Conservation (phyloP, 2,797 vertebrate species). For the Sciurus vulgaris region DNA sequence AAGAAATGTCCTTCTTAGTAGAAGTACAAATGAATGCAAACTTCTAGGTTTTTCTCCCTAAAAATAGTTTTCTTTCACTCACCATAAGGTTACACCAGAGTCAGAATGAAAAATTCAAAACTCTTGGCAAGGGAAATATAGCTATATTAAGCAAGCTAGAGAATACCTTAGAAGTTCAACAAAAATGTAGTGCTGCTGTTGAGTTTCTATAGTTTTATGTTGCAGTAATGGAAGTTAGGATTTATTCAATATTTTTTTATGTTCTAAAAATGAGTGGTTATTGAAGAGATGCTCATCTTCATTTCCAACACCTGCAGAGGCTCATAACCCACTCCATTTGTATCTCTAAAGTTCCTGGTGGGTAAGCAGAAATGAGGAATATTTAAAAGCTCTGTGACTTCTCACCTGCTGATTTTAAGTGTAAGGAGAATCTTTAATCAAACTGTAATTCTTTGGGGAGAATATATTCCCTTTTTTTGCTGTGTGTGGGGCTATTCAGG, state of each 20-base stretch:
- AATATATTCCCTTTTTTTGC: constrained; percentile 7
- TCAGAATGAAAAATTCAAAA: constrained; percentile 51
- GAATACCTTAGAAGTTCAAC: not conserved
- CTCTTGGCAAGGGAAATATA: constrained; percentile 34
- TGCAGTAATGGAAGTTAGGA: not conserved
- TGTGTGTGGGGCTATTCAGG: not conserved
- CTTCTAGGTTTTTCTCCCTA: not conserved
- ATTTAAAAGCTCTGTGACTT: constrained; percentile 53
- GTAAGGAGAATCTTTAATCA: constrained; percentile 59
- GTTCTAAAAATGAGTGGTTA: not conserved
- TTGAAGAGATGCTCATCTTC: constrained; percentile 43
- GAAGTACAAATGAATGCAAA: constrained; percentile 31
- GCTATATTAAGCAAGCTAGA: constrained; percentile 15
- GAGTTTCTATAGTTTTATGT: not conserved
- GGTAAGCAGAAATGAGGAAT: constrained; percentile 53
- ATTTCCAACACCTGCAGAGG: constrained; percentile 45
- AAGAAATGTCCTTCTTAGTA: constrained; percentile 9
- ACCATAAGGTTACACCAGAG: constrained; percentile 24
- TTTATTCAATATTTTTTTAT: constrained; percentile 54
- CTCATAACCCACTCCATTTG: not conserved
- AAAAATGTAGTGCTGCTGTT: not conserved
- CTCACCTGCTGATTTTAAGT: constrained; percentile 49
- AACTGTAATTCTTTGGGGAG: constrained; percentile 30
- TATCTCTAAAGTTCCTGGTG: constrained; percentile 58
- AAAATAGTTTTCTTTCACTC: constrained; percentile 7